Evolutionary conservation across 2,888 invertebrate genomes (phyloP), one percentile per base, ranked within the genome.

Genomic region (Drosophila parthenogenetica): DNA sequence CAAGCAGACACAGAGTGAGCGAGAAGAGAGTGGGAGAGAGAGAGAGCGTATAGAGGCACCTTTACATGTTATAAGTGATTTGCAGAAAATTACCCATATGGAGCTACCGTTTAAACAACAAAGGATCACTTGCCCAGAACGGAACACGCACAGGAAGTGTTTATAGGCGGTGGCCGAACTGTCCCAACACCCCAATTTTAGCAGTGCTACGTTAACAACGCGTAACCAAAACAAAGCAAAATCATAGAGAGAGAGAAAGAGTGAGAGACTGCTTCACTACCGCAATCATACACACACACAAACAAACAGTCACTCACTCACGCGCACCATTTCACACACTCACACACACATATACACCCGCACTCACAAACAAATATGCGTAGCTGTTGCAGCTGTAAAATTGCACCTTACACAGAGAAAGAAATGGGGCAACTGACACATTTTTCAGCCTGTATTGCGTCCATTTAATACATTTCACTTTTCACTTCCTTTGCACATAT

Each of bases 141-240:
- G 72, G 64, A 87, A 84, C 82, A 83, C 87, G 87, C 83, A 83
- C 82, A 70, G 76, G 82, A 81, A 74, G 61, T 66, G 53, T 60
- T 74, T 54, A 80, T 74, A 69, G 68, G 64, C 68, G 53, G 67
- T 80, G 61, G 60, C 70, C 45, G 35, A 62, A 37, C 50, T 35
- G 29, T 59, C 25, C 54, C 43, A 63, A 55, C 58, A 43, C n/a
- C 35, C 37, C 43, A 61, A 51, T 13, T 57, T 16, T 7, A 57
- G 61, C 55, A 46, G 25, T 61, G 61, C 58, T 70, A 66, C 63
- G 73, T 62, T 74, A 79, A 55, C 77, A 77, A 75, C 79, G 75
- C 78, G 74, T 77, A 81, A 87, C 85, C 83, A 83, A 87, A 83
- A 83, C 83, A 83, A 83, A 83, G 81, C 85, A 71, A 77, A 55